phyloP scores from a whole-genome alignment of 2,888 invertebrate genomes.

The Pherbina coryleti region DNA sequence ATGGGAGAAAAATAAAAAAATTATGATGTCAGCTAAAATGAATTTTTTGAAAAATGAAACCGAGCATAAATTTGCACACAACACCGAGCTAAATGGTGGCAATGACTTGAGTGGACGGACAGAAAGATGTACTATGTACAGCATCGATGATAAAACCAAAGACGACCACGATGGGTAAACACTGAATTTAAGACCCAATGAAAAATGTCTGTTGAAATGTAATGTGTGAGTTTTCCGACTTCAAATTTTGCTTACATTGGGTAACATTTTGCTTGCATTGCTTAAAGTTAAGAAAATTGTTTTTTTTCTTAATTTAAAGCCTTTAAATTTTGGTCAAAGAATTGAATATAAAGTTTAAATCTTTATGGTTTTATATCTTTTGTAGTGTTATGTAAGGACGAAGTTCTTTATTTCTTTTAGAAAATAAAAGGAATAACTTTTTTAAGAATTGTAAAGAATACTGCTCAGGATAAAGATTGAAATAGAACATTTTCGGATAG shows the following conservation, averaged over 20 bases:
- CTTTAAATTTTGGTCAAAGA: too few species aligned
- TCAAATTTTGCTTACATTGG: not conserved
- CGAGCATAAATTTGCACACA: slow-evolving; percentile 7
- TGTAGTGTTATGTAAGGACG: too few species aligned
- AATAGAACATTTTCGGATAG: too few species aligned
- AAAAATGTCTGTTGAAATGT: not conserved
- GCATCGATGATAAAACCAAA: not conserved
- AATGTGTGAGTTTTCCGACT: not conserved
- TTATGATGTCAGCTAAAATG: slow-evolving; percentile 34
- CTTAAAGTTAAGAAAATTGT: too few species aligned
- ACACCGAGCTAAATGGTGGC: not conserved
- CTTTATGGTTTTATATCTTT: too few species aligned
- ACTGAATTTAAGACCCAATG: not conserved
- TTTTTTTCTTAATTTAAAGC: too few species aligned
- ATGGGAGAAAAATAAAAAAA: slow-evolving; percentile 2
- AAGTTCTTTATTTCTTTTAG: too few species aligned
- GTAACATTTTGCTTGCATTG: too few species aligned
- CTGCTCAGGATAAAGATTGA: too few species aligned
- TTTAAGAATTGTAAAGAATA: too few species aligned
- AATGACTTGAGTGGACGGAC: slow-evolving; percentile 11
- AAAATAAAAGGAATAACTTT: too few species aligned
- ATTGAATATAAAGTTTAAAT: too few species aligned
- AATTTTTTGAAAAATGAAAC: slow-evolving; percentile 28
- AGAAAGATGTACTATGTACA: not conserved
- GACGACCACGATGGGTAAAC: slow-evolving; percentile 7